Base-by-base conservation (phyloP, 2,888 invertebrate species). In the Apomyelois bistriatella region DNA sequence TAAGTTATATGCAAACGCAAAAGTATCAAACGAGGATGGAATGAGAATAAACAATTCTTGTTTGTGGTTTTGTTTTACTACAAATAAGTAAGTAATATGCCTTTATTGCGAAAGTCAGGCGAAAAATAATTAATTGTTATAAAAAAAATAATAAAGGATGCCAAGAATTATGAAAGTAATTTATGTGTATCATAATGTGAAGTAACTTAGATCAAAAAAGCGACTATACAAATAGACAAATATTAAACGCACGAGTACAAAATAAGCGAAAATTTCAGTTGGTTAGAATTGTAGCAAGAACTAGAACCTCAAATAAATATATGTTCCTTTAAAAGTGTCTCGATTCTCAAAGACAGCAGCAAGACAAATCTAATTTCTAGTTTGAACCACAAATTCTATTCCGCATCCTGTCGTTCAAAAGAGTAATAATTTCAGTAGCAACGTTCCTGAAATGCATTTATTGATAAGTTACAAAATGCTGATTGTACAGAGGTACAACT, bases 391-490 rank as follows among this genome's bases (percentile, higher is more conserved):
- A 57, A 57, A 60, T 57, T 56, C 55, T 56, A 58, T 58, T 54
- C 58, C 42, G 43, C 42, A 40, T 55, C 49, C 52, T 55, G 56
- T 47, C 56, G 49, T 54, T 58, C 48, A 55, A 42, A 53, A 43
- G 51, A 54, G 56, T 52, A 53, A 58, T 60, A 58, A 60, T 60
- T 58, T 60, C 56, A 52, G 38, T 52, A 40, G 48, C 50, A 47
- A 41, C 40, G 51, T 53, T 53, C 48, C 12, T 30, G 36, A 50
- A 50, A 47, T 50, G 40, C 35, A 43, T 52, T 54, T 42, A 48
- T 46, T 48, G 46, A 54, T 54, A 54, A 53, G 52, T 52, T 10
- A 13, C 8, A 46, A 46, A 46, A 13, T 46, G 32, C 8, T 1
- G 12, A 46, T 15, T 16, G 10, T 3, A 16, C 10, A 46, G 32